Percentiles rank a stretch among this genome's conserved stretches.
phyloP scores from a whole-genome alignment of 1,140 invertebrate species.

The Drosophila pectinifera region DNA sequence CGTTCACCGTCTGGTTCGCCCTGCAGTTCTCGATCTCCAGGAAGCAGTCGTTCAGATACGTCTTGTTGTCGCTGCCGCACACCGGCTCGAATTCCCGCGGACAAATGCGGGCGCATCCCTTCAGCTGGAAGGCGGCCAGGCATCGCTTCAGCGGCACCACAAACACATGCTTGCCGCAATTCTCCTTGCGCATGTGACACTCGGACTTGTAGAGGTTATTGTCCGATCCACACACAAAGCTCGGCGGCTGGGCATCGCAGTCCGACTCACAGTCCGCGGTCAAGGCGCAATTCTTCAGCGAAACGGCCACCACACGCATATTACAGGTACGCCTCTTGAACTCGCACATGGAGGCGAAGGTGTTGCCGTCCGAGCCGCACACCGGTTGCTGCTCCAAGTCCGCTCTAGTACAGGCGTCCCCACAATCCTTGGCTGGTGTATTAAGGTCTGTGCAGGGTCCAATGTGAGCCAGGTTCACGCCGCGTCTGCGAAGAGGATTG shows the following conservation, averaged over 20 bases:
- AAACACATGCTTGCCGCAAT: constrained; percentile 96
- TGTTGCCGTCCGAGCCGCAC: constrained; percentile 96
- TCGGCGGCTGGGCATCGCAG: constrained; percentile 88
- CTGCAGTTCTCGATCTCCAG: constrained; percentile 95
- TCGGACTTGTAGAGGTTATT: constrained; percentile 96
- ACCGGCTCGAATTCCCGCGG: constrained; percentile 94
- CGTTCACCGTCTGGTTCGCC: constrained; percentile 86
- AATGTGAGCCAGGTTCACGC: constrained; percentile 93
- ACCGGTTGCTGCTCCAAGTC: constrained; percentile 89
- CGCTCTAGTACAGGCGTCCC: constrained; percentile 89
- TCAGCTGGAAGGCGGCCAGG: constrained; percentile 92
- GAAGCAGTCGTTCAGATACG: constrained; percentile 97
- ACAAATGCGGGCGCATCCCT: constrained; percentile 94
- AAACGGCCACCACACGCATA: constrained; percentile 92
- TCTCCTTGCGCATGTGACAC: constrained; percentile 96
- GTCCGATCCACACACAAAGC: constrained; percentile 96
- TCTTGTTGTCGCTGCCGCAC: constrained; percentile 94
- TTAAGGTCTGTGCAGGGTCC: constrained; percentile 93
- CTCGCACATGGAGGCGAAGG: constrained; percentile 95
- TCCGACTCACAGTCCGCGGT: constrained; percentile 92
- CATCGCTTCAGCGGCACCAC: constrained; percentile 94
- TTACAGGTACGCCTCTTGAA: constrained; percentile 93
- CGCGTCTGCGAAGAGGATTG: constrained; percentile 87
- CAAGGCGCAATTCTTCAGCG: constrained; percentile 92
- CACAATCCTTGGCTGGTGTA: constrained; percentile 89